Evolutionary conservation across 2,797 vertebrate species (phyloP), one percentile per base, ranked within the genome.

Genomic region (Sebastes aleutianus): DNA sequence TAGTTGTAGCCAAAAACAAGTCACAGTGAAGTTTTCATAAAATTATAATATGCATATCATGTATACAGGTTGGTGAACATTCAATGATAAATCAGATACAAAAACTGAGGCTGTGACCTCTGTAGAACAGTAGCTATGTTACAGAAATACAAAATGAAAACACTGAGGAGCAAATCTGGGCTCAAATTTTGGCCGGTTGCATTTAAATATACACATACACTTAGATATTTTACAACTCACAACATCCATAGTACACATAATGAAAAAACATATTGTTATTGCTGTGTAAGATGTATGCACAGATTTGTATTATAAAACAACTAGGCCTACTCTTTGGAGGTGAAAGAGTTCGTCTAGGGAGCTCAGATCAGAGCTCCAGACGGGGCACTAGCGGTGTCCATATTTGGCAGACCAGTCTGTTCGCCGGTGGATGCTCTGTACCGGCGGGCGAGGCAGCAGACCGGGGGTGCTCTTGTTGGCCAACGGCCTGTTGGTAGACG

Each of bases 361-460:
- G 78, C 56, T n/a, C 59, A 64, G 59, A 39, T 74, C 76, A 14
- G 65, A 78, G 80, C 86, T 80, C 80, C 69, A 26, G 22, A 4
- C 69, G 87, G 80, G 91, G 85, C 89, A 86, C 97, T 96, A 98
- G 79, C 95, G 96, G 87, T 94, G 96, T 88, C 96, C 91, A 0
- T 99, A 99, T 95, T 99, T 99, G 3, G 97, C 96, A 82, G 96
- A 95, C 98, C 98, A 99, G 95, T 98, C 97, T 3, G 96, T 94
- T 27, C 97, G 96, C 24, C 97, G 97, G 0, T 97, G 97, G 82
- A 98, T 88, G 0, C 95, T 95, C 83, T 97, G 97, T 1, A 94
- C 85, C 0, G 96, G 94, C 0, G 96, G 96, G 32, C 91, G 91
- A 2, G 97, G 95, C 88, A 96, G 76, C 29, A 96, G 65, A 34